These are phyloP conservation scores for Crossaster papposus DNA, from an alignment of 53 echinoderm and acorn worm species.

Conservation along the genomic window DNA sequence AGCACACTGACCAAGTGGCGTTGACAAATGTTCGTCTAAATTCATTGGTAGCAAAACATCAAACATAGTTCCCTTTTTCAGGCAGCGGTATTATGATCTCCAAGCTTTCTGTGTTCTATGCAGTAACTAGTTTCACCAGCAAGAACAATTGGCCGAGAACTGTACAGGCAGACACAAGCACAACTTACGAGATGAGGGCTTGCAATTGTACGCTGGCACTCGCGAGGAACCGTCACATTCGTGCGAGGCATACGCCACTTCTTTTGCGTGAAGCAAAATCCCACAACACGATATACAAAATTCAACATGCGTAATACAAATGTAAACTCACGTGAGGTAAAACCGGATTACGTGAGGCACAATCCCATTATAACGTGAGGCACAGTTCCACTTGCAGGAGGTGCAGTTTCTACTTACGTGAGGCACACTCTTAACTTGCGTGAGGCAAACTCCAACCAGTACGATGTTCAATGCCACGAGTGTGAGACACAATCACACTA, in stretches of 20 bases:
- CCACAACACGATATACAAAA: too few species aligned
- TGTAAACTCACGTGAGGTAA: neutral
- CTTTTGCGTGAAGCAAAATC: too few species aligned
- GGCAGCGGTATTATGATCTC: too few species aligned
- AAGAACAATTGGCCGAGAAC: too few species aligned
- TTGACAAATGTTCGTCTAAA: neutral
- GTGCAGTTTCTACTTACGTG: neutral
- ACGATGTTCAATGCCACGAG: neutral
- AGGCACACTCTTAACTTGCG: neutral
- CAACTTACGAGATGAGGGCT: too few species aligned
- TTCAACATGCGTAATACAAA: neutral
- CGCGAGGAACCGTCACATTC: too few species aligned
- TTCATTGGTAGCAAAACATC: neutral
- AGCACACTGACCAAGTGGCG: neutral
- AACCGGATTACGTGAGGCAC: neutral
- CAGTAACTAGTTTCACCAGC: too few species aligned
- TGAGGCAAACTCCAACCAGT: neutral
- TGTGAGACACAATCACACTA: neutral
- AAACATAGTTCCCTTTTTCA: neutral
- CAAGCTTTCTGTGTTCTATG: too few species aligned
- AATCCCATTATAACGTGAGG: neutral
- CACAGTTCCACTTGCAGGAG: neutral
- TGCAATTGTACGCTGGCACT: too few species aligned
- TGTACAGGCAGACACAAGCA: too few species aligned
- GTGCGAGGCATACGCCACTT: too few species aligned